A percentile compares a stretch with the other conserved stretches of the same genome.
Evolutionary conservation across 2,113 vertebrate genomes (phyloP).

Genomic region (Chitala chitala): DNA sequence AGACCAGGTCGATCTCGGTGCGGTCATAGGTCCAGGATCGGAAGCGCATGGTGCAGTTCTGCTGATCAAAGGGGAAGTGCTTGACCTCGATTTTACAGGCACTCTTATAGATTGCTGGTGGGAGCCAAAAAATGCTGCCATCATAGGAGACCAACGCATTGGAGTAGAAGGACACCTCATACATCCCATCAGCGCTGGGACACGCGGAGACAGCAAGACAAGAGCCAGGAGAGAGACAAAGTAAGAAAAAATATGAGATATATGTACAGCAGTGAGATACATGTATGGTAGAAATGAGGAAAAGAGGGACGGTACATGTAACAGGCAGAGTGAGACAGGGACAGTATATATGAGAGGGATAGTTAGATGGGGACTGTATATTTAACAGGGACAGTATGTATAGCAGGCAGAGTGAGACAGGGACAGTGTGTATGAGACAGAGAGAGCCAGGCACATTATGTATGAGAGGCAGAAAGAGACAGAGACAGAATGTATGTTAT

Average conservation of each 20-base stretch:
- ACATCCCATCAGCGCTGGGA: conserved; percentile 86
- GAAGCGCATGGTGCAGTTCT: conserved; percentile 93
- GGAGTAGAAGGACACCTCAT: conserved; percentile 96
- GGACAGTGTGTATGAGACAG: no score
- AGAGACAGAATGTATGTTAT: no score
- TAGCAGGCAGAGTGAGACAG: conserved; percentile 16
- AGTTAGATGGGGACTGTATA: no score
- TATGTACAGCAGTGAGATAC: no score
- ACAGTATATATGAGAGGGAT: no score
- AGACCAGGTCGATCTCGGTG: conserved; percentile 85
- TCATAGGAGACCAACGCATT: conserved; percentile 91
- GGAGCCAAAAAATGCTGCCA: conserved; percentile 94
- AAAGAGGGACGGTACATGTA: no score
- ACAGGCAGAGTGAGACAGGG: conserved; percentile 16
- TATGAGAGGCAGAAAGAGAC: conserved; percentile 14
- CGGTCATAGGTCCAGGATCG: conserved; percentile 96
- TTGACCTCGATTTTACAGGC: conserved; percentile 95
- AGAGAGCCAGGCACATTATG: no score
- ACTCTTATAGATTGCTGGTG: conserved; percentile 92
- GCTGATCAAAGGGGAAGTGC: conserved; percentile 95
- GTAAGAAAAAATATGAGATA: no score
- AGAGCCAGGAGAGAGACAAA: background rate
- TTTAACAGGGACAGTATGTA: no score
- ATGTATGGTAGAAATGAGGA: no score
- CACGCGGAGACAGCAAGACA: background rate